Percentiles rank a stretch among this genome's conserved stretches.
Evolutionary conservation across 1,140 invertebrate species (phyloP).

Genomic region (Saccostrea echinata): DNA sequence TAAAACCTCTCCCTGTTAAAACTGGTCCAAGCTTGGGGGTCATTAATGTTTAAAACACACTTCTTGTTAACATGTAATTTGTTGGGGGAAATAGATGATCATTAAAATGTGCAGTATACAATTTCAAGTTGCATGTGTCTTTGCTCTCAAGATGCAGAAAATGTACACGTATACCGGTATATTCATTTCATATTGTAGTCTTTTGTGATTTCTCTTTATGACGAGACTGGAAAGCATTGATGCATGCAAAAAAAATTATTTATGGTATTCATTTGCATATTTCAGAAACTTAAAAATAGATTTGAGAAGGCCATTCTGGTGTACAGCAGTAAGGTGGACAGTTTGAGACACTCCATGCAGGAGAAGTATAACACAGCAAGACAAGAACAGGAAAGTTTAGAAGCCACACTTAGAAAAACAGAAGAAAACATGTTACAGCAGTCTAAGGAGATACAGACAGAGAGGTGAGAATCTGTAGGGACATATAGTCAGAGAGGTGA

Average conservation of each 20-base stretch:
- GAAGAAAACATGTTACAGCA: not conserved
- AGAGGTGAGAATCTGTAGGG: not conserved
- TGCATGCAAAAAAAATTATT: not conserved
- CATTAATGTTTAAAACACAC: no score
- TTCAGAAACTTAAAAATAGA: slow-evolving; percentile 2
- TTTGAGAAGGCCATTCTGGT: not conserved
- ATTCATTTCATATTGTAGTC: not conserved
- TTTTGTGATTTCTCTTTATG: not conserved
- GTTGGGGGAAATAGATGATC: no score
- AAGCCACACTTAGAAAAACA: not conserved
- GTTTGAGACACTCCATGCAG: not conserved
- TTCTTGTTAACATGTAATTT: no score
- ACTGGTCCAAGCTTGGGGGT: no score
- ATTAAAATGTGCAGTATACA: no score
- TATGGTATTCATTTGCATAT: not conserved
- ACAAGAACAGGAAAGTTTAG: not conserved
- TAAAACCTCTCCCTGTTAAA: no score
- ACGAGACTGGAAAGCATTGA: not conserved
- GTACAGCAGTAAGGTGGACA: not conserved
- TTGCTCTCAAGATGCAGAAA: no score
- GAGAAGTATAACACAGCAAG: not conserved
- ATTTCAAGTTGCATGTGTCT: no score
- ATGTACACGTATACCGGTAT: not conserved
- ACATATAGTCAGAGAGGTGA: no score
- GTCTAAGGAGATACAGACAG: not conserved